Evolutionary conservation across 64 coral and sea anemone species (phyloP), one percentile per base, ranked within the genome.

Genomic region (Montipora sp.): DNA sequence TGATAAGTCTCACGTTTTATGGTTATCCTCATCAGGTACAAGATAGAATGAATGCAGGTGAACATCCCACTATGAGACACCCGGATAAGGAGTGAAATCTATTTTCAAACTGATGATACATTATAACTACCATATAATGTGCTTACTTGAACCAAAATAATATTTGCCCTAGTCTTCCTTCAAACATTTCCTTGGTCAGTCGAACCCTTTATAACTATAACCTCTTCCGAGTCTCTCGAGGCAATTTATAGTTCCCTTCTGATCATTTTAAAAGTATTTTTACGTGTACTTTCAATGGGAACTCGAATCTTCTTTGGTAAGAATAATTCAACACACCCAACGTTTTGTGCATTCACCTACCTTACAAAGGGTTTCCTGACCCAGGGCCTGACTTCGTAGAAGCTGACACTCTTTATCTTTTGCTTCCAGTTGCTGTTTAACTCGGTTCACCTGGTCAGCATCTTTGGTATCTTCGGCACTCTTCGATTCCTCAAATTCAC

Each of bases 351-450:
- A 63, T 63, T 63, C 59, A 63, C 67, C 20, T 71, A 71, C 67
- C 67, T 71, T 71, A 71, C 67, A 71, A 71, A 71, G 18, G 67
- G 67, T 71, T 71, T 71, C 67, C 20, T 71, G 67, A 21, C 18
- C 67, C 18, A 71, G 67, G 18, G 21, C 18, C 67, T 71, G 67
- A 23, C 67, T 71, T 71, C 60, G 9, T 16, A 65, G 60, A 65
- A 65, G 60, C 15, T 14, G 10, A 16, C 60, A 65, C 60, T 65
- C 60, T 65, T 65, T 65, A 53, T 53, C 51, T 65, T 65, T 65
- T 65, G 10, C 10, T 14, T 16, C 15, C 10, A 11, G 60, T 16
- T 65, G 60, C 9, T 16, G 10, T 65, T 16, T 11, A 14, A 11
- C 10, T 11, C 60, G 9, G 9, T 16, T 65, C 15, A 14, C 10